These are phyloP conservation scores for Neomicropteryx cornuta DNA, from an alignment of 1,140 invertebrate species.

Conservation along the genomic window DNA sequence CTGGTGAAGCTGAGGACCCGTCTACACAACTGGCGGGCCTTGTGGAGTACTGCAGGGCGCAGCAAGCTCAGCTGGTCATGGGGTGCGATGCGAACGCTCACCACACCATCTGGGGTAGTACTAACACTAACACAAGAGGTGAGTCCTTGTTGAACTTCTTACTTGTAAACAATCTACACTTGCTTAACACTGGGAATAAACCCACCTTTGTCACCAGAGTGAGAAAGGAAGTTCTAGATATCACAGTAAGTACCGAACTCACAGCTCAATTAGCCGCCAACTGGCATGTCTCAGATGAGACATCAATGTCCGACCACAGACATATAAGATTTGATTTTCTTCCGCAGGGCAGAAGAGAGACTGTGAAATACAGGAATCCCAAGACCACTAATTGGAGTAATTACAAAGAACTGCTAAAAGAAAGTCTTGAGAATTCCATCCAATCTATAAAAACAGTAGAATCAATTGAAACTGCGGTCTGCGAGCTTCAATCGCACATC, in stretches of 20 bases:
- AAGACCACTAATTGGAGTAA: constrained; percentile 3
- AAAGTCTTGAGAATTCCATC: background rate
- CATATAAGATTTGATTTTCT: constrained; percentile 1
- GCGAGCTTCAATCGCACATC: background rate
- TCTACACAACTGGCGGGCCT: too few relatives aligned
- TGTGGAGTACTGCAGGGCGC: too few relatives aligned
- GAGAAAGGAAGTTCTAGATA: constrained; percentile 9
- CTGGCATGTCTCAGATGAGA: constrained; percentile 2
- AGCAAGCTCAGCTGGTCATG: constrained; percentile 11
- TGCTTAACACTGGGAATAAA: constrained; percentile 11
- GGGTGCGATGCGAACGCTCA: constrained; percentile 18
- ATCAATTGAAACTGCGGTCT: background rate
- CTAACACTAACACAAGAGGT: constrained; percentile 14
- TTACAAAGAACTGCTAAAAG: background rate
- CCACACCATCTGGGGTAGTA: constrained; percentile 15
- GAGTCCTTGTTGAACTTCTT: constrained; percentile 13
- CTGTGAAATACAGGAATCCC: background rate
- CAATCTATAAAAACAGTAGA: background rate
- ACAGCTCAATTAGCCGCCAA: background rate
- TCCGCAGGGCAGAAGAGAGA: background rate
- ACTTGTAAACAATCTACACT: constrained; percentile 4
- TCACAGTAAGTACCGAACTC: background rate
- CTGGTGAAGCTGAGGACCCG: too few relatives aligned
- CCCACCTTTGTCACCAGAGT: constrained; percentile 8
- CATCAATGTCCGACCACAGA: constrained; percentile 6